phyloP scores from a whole-genome alignment of 1,140 invertebrate genomes.

The Periplaneta americana region DNA sequence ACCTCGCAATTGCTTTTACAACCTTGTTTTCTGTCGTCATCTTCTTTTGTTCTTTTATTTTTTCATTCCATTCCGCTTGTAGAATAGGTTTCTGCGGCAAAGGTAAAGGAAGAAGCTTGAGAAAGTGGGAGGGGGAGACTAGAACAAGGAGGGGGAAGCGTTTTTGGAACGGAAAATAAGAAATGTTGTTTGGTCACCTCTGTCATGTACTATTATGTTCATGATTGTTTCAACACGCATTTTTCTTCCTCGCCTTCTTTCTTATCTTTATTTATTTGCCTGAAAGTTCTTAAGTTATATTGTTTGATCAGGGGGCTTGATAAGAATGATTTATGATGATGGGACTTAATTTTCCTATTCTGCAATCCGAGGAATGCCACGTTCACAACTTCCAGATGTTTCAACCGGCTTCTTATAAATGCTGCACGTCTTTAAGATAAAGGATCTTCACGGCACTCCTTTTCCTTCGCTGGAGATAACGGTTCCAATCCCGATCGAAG shows the following conservation, averaged over 20 bases:
- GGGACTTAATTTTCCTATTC: neutral
- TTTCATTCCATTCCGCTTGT: neutral
- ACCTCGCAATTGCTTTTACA: neutral
- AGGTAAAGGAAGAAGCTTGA: neutral
- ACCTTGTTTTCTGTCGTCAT: constrained; percentile 7
- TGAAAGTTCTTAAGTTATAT: neutral
- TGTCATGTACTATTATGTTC: constrained; percentile 1
- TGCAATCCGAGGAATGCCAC: neutral
- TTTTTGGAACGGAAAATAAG: neutral
- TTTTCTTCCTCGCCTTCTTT: neutral
- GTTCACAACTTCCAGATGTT: neutral
- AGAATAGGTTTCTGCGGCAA: neutral
- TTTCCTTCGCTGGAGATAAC: too few species aligned
- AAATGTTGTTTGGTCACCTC: constrained; percentile 6
- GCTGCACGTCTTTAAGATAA: too few species aligned
- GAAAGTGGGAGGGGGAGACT: neutral
- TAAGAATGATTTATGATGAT: neutral
- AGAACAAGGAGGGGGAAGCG: neutral
- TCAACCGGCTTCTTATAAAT: too few species aligned
- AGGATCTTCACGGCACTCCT: too few species aligned
- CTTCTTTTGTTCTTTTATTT: neutral
- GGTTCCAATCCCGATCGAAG: too few species aligned
- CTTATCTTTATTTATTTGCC: neutral
- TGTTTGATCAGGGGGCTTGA: neutral
- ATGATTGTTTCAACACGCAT: neutral